Percentiles rank a stretch among this genome's conserved stretches.
phyloP scores from a whole-genome alignment of 2,113 vertebrate genomes.

The Oryzias curvinotus region DNA sequence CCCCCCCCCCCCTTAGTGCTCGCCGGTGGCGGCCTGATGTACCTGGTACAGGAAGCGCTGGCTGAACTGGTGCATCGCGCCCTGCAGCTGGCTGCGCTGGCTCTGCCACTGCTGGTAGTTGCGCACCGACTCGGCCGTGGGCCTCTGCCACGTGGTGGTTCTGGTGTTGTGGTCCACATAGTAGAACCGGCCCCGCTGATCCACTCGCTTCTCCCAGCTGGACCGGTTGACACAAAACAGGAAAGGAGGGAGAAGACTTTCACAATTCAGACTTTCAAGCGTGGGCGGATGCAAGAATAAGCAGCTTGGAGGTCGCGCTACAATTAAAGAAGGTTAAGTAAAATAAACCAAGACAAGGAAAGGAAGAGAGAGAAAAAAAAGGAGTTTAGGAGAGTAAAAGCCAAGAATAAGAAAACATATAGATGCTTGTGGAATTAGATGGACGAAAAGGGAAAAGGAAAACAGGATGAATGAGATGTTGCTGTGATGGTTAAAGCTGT shows the following conservation, averaged over 20 bases:
- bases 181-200: constrained; percentile 92
- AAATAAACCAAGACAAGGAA: constrained; percentile 31
- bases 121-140: constrained; percentile 90
- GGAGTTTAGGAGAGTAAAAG: neutral
- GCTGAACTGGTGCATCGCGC: constrained; percentile 98
- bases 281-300: constrained; percentile 28
- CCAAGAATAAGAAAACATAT: neutral
- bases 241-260: constrained; percentile 13
- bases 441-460: neutral
- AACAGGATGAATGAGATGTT: neutral
- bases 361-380: constrained; percentile 21
- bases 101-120: constrained; percentile 98
- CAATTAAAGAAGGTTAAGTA: constrained; percentile 21
- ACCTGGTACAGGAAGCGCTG: constrained; percentile 99
- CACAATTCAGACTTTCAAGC: constrained; percentile 16
- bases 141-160: constrained; percentile 98
- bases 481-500: neutral
- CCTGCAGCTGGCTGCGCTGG: constrained; percentile 93
- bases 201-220: constrained; percentile 97
- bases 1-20: too few species aligned
- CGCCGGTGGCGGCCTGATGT: neutral
- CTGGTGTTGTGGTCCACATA: constrained; percentile 98
- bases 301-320: constrained; percentile 4
- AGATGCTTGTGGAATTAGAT: neutral
- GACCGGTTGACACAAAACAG: neutral